These are phyloP conservation scores for Tenthredo scrophulariae DNA, from an alignment of 2,888 invertebrate species.

Conservation along the genomic window DNA sequence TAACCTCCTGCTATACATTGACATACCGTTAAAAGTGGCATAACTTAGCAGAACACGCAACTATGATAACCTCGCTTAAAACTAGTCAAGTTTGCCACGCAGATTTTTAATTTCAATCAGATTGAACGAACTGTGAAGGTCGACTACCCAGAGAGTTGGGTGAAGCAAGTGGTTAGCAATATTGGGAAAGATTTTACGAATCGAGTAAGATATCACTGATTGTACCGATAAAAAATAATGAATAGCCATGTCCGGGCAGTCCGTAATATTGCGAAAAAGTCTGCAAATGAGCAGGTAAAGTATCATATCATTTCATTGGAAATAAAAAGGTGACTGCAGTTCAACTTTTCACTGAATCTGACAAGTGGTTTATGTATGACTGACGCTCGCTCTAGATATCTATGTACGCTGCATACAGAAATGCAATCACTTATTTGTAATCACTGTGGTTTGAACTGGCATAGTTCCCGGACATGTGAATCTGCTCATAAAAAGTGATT, in stretches of 20 bases:
- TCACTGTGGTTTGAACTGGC: neutral
- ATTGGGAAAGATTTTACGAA: neutral
- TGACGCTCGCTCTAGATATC: slow-evolving; percentile 20
- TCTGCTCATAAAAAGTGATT: neutral
- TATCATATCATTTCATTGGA: neutral
- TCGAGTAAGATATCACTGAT: slow-evolving; percentile 5
- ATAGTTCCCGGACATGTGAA: neutral
- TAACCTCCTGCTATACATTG: neutral
- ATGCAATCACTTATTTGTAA: slow-evolving; percentile 5
- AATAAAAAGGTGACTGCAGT: neutral
- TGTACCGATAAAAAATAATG: neutral
- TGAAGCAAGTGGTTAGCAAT: neutral
- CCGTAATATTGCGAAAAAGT: neutral
- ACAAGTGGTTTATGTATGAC: slow-evolving; percentile 32
- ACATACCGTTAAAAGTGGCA: slow-evolving; percentile 9
- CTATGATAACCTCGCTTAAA: neutral
- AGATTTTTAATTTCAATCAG: neutral
- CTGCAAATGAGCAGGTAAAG: neutral
- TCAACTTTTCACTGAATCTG: slow-evolving; percentile 37
- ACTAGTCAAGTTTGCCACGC: neutral
- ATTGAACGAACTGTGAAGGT: neutral
- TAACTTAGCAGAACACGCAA: neutral
- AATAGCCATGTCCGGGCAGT: neutral
- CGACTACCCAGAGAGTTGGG: neutral
- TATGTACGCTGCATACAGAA: neutral